Conservation (phyloP, 2,113 vertebrate genomes). For the Lathamus discolor region DNA sequence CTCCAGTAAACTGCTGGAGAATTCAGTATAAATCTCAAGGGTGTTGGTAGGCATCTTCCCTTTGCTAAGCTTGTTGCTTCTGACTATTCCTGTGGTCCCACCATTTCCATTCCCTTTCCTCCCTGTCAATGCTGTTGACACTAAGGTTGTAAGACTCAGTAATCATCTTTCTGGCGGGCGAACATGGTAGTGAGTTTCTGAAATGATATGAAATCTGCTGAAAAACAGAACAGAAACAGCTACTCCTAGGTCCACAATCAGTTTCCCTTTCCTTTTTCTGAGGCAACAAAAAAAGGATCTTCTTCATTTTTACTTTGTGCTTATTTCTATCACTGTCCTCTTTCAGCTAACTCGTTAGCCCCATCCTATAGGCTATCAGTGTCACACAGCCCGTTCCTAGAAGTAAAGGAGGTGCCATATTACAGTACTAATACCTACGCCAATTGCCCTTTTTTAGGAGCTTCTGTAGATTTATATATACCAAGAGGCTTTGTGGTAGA, state of each 20-base stretch:
- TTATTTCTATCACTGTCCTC: background rate
- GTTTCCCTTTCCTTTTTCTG: background rate
- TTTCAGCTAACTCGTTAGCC: background rate
- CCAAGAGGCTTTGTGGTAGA: background rate
- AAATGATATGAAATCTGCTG: background rate
- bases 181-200: background rate
- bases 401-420: background rate
- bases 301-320: background rate
- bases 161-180: background rate
- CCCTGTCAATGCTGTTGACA: background rate
- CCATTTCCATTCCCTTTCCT: background rate
- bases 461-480: background rate
- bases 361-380: background rate
- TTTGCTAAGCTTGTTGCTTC: background rate
- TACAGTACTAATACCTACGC: background rate
- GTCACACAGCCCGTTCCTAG: background rate
- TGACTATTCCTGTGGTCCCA: background rate
- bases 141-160: rapidly evolving
- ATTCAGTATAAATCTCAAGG: background rate
- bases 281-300: background rate
- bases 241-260: background rate
- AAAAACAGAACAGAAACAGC: background rate
- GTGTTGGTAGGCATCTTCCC: background rate
- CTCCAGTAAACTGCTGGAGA: background rate
- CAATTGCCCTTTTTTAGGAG: background rate